These are phyloP conservation scores for Menidia menidia DNA, from an alignment of 2,797 vertebrate genomes.

Conservation along the genomic window DNA sequence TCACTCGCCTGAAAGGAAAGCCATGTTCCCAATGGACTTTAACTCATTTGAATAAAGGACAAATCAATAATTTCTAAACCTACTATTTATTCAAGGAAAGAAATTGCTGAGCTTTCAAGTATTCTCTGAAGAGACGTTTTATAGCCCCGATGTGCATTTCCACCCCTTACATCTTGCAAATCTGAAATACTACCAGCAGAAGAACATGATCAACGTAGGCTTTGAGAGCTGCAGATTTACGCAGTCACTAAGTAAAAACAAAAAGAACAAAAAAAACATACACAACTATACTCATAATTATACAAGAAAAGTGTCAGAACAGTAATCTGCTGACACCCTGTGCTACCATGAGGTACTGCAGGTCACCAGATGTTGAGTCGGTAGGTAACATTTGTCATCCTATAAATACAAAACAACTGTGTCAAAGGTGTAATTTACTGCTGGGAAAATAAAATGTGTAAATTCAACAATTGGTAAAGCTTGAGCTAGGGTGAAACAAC, in stretches of 20 bases:
- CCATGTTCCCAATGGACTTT: constrained; percentile 32
- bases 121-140: constrained; percentile 24
- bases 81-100: constrained; percentile 42
- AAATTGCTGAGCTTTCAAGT: constrained; percentile 50
- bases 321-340: constrained; percentile 41
- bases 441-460: no score
- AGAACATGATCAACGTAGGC: not conserved
- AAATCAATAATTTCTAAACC: constrained; percentile 68
- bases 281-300: no score
- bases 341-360: constrained; percentile 36
- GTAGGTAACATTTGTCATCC: not conserved
- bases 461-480: no score
- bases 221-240: not conserved
- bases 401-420: no score
- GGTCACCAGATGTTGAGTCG: not conserved
- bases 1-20: constrained; percentile 41
- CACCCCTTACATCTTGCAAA: not conserved
- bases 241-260: no score
- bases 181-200: constrained; percentile 1
- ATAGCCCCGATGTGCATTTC: constrained; percentile 18
- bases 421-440: no score
- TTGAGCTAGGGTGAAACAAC: no score
- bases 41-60: constrained; percentile 71
- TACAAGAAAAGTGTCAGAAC: not conserved
- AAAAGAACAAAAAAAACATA: no score